Conservation (phyloP, 2,797 vertebrate genomes). For the Ctenosaura bakeri region DNA sequence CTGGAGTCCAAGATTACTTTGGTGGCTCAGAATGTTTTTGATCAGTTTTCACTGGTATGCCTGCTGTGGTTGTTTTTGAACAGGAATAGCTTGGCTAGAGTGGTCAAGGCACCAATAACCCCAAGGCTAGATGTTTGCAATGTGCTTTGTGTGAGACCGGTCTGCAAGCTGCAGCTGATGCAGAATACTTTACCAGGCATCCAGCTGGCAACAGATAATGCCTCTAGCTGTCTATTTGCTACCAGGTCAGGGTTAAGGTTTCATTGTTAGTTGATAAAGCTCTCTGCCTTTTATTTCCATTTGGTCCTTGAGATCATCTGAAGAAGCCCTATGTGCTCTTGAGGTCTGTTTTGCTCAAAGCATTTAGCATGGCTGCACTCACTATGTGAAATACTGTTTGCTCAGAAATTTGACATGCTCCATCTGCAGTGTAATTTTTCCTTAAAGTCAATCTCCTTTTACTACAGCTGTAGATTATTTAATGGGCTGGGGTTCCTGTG, state of each 20-base stretch:
- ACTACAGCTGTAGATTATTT: no score
- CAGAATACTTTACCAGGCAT: not conserved
- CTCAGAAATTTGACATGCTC: not conserved
- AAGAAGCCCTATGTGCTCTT: not conserved
- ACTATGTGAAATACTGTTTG: not conserved
- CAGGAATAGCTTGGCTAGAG: no score
- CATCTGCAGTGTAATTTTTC: not conserved
- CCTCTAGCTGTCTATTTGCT: not conserved
- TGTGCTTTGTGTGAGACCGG: not conserved
- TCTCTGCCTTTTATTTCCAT: not conserved
- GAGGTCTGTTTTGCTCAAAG: not conserved
- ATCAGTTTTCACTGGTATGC: not conserved
- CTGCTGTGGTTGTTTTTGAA: not conserved
- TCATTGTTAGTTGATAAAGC: no score
- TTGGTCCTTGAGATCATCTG: not conserved
- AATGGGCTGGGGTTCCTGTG: no score
- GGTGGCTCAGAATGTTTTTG: not conserved
- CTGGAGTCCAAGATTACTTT: not conserved
- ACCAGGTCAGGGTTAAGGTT: no score
- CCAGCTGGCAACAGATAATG: not conserved
- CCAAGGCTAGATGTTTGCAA: not conserved
- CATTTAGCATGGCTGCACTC: not conserved
- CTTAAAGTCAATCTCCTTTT: no score
- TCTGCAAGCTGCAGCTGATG: not conserved
- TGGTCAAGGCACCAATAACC: not conserved